Base-by-base conservation (phyloP, 2,888 invertebrate species). In the Caenorhabditis sp. region DNA sequence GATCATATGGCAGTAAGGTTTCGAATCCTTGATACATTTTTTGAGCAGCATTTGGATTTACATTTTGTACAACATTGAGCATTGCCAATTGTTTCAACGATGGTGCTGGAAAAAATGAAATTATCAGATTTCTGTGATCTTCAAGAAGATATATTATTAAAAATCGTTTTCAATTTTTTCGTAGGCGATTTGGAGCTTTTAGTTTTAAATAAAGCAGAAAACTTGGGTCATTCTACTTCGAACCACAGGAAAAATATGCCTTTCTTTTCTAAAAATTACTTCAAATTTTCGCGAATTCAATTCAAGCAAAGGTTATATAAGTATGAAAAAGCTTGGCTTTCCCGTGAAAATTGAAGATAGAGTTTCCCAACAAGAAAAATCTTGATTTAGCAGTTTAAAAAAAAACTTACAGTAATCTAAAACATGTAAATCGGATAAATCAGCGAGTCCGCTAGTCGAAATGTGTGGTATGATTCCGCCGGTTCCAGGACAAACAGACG, bases 391-490 rank as follows among this genome's bases (percentile, higher is more conserved):
- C 10, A 8, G 36, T 36, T 10, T 10, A 10, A 10, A 43, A 43
- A 43, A 31, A 69, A 59, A 64, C 77, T 63, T 23, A 73, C 76
- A 26, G 53, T 70, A 85, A 68, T 87, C 87, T 20, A 87, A 75
- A 23, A 87, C 84, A 67, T 81, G 80, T 26, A 87, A 76, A 76
- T 87, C 87, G 26, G 79, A 78, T 8, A 87, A 67, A 63, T 87
- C 87, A 25, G 78, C 59, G 14, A 86, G 70, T 49, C 68, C 69
- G 38, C 54, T 63, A 5, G 62, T 36, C 36, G 62, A 54, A 38
- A 54, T 27, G 43, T 43, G 43, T 17, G 43, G 43, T 17, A 43
- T 43, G 14, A 43, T 12, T 43, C 10, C 20, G 52, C 27, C 60
- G 67, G 31, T 38, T 17, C 50, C 10, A 21, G 61, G 38, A 54